phyloP scores from a whole-genome alignment of 2,113 vertebrate genomes.

The Lamprotornis superbus region DNA sequence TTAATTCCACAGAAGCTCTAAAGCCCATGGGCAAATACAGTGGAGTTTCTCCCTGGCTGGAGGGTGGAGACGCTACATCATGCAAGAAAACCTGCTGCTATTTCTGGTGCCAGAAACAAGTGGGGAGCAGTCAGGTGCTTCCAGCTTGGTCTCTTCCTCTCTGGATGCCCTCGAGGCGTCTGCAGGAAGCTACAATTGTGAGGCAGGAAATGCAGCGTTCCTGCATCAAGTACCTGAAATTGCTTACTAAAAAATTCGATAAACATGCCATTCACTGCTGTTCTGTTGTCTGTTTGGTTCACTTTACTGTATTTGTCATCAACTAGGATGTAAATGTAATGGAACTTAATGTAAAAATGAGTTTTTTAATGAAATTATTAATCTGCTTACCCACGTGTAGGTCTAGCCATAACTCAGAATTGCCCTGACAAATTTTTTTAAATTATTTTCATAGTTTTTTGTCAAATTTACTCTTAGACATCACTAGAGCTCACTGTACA shows the following conservation, averaged over 20 bases:
- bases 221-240: background rate
- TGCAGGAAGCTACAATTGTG: background rate
- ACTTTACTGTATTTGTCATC: background rate
- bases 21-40: conserved; percentile 19
- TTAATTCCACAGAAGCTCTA: conserved; percentile 39
- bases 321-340: background rate
- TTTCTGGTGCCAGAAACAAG: conserved; percentile 46
- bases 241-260: background rate
- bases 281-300: background rate
- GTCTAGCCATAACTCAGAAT: background rate
- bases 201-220: background rate
- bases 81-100: background rate
- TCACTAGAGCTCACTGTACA: background rate
- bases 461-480: background rate
- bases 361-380: background rate
- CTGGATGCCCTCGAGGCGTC: background rate
- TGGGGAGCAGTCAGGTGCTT: conserved; percentile 32
- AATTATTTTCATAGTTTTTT: background rate
- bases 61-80: conserved; percentile 31
- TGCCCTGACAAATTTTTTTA: background rate
- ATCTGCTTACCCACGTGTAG: background rate
- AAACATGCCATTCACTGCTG: background rate
- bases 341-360: background rate
- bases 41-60: conserved; percentile 42
- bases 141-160: conserved; percentile 23